These are phyloP conservation scores for Hypsopygia costalis DNA, from an alignment of 2,888 invertebrate species.

Conservation along the genomic window DNA sequence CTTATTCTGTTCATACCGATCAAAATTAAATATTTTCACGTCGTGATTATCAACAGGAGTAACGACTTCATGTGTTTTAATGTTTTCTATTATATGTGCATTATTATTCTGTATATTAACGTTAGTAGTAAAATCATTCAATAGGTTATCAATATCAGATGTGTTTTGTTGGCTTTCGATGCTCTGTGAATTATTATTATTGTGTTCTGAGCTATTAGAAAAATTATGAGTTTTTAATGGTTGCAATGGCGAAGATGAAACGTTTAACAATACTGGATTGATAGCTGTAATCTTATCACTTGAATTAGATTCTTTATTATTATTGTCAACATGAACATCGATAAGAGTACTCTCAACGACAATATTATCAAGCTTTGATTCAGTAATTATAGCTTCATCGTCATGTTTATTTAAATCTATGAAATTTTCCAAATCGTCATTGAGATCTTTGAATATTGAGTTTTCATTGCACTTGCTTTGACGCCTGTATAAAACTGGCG, in stretches of 20 bases:
- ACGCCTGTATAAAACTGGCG: conserved; percentile 86
- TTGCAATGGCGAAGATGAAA: conserved; percentile 70
- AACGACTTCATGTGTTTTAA: conserved; percentile 33
- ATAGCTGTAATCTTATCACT: conserved; percentile 48
- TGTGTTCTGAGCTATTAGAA: conserved; percentile 62
- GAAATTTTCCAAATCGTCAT: conserved; percentile 62
- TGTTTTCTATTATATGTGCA: conserved; percentile 24
- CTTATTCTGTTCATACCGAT: conserved; percentile 74
- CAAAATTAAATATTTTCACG: conserved; percentile 76
- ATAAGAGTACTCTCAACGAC: conserved; percentile 70
- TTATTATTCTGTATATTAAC: conserved; percentile 48
- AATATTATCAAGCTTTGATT: conserved; percentile 50
- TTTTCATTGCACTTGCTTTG: conserved; percentile 76
- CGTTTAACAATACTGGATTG: conserved; percentile 66
- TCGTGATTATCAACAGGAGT: conserved; percentile 54
- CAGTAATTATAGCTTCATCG: conserved; percentile 39
- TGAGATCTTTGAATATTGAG: conserved; percentile 65
- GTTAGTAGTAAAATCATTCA: conserved; percentile 58
- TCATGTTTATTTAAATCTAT: conserved; percentile 54
- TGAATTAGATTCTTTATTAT: conserved; percentile 53
- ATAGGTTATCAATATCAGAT: conserved; percentile 58
- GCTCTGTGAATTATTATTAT: conserved; percentile 61
- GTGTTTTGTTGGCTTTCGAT: conserved; percentile 54
- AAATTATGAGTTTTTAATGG: conserved; percentile 72
- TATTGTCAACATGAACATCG: conserved; percentile 69